Base-by-base conservation (phyloP, 2,797 vertebrate species). In the Gymnothorax javanicus region DNA sequence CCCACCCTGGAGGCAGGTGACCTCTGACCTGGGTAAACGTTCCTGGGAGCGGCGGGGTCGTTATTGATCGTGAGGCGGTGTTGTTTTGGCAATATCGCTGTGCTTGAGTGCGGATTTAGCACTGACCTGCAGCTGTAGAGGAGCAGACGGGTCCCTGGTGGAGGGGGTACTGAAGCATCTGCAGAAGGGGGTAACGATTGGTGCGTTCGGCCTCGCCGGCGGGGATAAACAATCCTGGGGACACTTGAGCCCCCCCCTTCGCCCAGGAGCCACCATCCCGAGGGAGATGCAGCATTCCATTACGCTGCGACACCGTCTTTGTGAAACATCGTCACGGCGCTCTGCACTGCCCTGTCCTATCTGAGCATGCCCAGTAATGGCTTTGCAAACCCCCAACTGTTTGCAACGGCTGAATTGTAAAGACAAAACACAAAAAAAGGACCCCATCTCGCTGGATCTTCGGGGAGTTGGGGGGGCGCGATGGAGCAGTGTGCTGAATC, bases 381-480 rank as follows among this genome's bases (percentile, higher is more conserved):
- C 82, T 83, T 82, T 86, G n/a, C 57, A n/a, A 5, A 4, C 23
- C 75, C 60, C 75, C 52, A 20, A 60, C 82, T 64, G 54, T 60
- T 64, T 20, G 50, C 83, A 27, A 4, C 17, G 25, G 71, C 52
- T 8, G 50, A 25, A 81, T 12, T 87, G 23, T 67, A 7, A 67
- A 82, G 59, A 85, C 33, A 43, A 43, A 43, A 43, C 33, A 43
- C 33, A 85, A 88, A 62, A 89, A 85, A 87, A 88, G 81, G 82
- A 33, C 56, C 84, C 86, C 62, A 43, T 87, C 89, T 75, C 87
- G 86, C 87, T 89, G 91, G 89, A 87, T 90, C 91, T 85, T 86
- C 5, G 86, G 87, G 85, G 84, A 73, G 77, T 90, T 89, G 87
- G 83, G 84, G 87, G 83, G 84, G 86, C 89, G 85, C 87, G 86